These are phyloP conservation scores for Drosophila tani DNA, from an alignment of 1,140 invertebrate genomes.

Conservation along the genomic window DNA sequence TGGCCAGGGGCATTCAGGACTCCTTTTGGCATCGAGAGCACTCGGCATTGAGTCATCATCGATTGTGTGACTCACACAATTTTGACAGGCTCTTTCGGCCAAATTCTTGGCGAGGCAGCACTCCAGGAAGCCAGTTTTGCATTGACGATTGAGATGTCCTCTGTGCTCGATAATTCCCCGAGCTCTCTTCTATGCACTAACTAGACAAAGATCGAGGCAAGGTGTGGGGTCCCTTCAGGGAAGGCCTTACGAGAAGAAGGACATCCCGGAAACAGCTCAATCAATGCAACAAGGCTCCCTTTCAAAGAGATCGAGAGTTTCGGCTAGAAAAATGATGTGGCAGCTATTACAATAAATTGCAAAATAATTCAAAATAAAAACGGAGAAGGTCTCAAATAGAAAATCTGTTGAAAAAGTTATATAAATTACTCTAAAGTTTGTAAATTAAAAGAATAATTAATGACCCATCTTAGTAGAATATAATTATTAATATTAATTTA, in stretches of 20 bases:
- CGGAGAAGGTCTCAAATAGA: too few relatives aligned
- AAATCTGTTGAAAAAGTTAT: too few relatives aligned
- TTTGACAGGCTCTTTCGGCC: slow-evolving; percentile 59
- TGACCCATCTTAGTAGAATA: too few relatives aligned
- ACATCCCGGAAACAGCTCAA: slow-evolving; percentile 43
- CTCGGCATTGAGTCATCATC: slow-evolving; percentile 67
- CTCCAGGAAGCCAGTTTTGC: slow-evolving; percentile 62
- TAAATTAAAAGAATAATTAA: too few relatives aligned
- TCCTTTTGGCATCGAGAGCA: slow-evolving; percentile 1
- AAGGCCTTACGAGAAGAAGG: slow-evolving; percentile 22
- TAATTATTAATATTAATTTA: too few relatives aligned
- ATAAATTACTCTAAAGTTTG: too few relatives aligned
- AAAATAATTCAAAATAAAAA: not conserved
- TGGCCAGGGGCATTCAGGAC: slow-evolving; percentile 28
- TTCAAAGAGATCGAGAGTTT: not conserved
- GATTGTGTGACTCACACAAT: slow-evolving; percentile 46
- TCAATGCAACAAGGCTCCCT: slow-evolving; percentile 2
- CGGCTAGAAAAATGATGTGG: not conserved
- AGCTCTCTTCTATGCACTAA: slow-evolving; percentile 12
- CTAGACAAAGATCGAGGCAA: slow-evolving; percentile 15
- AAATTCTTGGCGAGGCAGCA: slow-evolving; percentile 26
- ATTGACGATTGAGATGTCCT: slow-evolving; percentile 71
- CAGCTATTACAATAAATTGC: not conserved
- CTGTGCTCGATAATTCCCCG: slow-evolving; percentile 4
- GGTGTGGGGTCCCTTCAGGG: slow-evolving; percentile 32